Evolutionary conservation across 1,140 invertebrate species (phyloP), one percentile per base, ranked within the genome.

Genomic region (Psilanteris sp.): DNA sequence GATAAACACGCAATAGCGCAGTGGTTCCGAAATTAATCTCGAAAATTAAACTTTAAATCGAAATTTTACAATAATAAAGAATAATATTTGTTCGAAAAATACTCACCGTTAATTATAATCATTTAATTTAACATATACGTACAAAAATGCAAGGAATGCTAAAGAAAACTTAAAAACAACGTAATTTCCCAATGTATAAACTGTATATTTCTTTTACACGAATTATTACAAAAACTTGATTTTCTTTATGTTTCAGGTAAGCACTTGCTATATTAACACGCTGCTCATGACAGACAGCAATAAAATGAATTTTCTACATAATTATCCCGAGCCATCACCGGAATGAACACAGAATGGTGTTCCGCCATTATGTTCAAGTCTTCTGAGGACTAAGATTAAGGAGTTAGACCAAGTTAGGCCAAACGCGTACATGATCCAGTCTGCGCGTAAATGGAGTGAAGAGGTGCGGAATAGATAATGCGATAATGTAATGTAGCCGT

Each of bases 401-500:
- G 50, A 62, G 68, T 62, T 72, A 41, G 50, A 22, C 31, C 48
- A 41, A 72, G 57, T 62, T 64, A 50, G 41, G 27, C 36, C 24
- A 39, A 61, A 71, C 20, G 55, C 37, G 32, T 57, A 64, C 50
- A 64, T 64, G 57, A 64, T 72, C 59, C 52, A 64, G 59, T 64
- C 41, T 50, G 68, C 11, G n/a, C 27, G 55, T 73, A 50, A 73
- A 72, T 72, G 68, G 57, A 57, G 57, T 55, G 57, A 48, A 64
- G 57, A 62, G 18, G 50, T 57, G 68, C 68, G 22, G 48, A 72
- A 62, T 64, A 71, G 57, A 72, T 72, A 57, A 72, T 64, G 43
- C 43, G 68, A 72, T 72, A 72, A 72, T 72, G 57, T 71, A 70
- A 61, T 70, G 62, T 66, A 54, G 61, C 37, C 31, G 39, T 55